Base-by-base conservation (phyloP, 2,888 invertebrate genomes). In the Gisinianus flammeolus region DNA sequence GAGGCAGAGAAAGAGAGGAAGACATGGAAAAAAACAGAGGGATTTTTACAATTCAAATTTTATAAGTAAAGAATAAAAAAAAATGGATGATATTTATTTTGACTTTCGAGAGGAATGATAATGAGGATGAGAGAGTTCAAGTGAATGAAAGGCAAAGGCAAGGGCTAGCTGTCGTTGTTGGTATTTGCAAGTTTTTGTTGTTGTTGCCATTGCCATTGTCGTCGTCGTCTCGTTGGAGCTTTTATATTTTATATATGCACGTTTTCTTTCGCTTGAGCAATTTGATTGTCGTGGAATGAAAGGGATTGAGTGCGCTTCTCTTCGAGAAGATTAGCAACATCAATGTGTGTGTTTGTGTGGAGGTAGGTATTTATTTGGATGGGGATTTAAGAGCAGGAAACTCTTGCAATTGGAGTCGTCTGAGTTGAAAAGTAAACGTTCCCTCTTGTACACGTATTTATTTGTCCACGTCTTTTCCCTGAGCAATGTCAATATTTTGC, bases 301-400 rank as follows among this genome's bases (percentile, higher is more conserved):
- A 35, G 24, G 35, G 26, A 68, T 64, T 16, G 64, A 26, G 16
- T 16, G 16, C 16, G 5, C 28, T 5, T 26, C 16, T 26, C 5
- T 24, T 8, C 26, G 16, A 44, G 52, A 16, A 44, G 52, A 44
- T 12, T 44, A 44, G 52, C 8, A 16, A 44, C 16, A 44, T 44
- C 52, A 8, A 8, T 44, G 52, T 44, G 16, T 44, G 52, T 44
- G 16, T 44, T 44, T 44, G 16, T 8, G 10, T 44, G 52, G 16
- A 64, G 26, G 26, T 64, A 30, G n/a, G 28, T 24, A 68, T 68
- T 35, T 35, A 68, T 68, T 68, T 44, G 44, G 68, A 68, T 22
- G 68, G 68, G 24, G 67, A 67, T 33, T 67, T 67, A 33, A 67
- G 67, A 33, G 67, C 67, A 67, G 67, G 67, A 67, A 67, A 67